A percentile compares a stretch with the other conserved stretches of the same genome.
phyloP scores from a whole-genome alignment of 2,888 invertebrate species.

The Gastrophysa polygoni region DNA sequence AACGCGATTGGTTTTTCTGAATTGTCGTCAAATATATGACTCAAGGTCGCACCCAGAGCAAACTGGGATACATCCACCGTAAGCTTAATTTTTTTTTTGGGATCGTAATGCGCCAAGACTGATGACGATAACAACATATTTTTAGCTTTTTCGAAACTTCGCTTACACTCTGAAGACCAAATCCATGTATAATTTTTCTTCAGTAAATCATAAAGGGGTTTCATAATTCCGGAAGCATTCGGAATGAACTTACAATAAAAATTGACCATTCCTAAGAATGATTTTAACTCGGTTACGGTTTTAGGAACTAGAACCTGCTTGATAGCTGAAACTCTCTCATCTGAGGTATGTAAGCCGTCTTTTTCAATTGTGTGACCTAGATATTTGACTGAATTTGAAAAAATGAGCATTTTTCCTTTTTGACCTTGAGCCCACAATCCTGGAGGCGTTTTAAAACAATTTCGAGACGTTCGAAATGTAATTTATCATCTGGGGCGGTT shows the following conservation, averaged over 20 bases:
- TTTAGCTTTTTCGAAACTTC: constrained; percentile 3
- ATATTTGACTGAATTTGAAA: constrained; percentile 9
- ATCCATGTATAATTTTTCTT: background rate
- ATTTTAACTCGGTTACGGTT: constrained; percentile 7
- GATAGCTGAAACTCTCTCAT: constrained; percentile 3
- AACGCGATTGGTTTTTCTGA: background rate
- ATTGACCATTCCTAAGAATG: constrained; percentile 5
- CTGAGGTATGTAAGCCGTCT: constrained; percentile 13
- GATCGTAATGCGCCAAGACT: background rate
- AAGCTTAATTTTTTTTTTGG: background rate
- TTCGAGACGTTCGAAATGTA: constrained; percentile 15
- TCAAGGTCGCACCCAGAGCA: too few relatives aligned
- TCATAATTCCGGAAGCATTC: background rate
- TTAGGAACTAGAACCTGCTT: background rate
- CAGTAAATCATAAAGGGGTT: background rate
- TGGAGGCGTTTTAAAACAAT: too few relatives aligned
- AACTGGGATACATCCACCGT: background rate
- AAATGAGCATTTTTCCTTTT: constrained; percentile 2
- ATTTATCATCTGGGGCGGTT: constrained; percentile 13
- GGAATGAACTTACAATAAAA: constrained; percentile 3
- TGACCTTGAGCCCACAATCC: constrained; percentile 11
- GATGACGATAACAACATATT: background rate
- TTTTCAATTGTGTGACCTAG: constrained; percentile 9
- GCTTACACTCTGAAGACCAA: background rate
- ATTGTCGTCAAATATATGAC: background rate